These are phyloP conservation scores for Thalassarche chlororhynchos DNA, from an alignment of 2,113 vertebrate species.

Conservation along the genomic window DNA sequence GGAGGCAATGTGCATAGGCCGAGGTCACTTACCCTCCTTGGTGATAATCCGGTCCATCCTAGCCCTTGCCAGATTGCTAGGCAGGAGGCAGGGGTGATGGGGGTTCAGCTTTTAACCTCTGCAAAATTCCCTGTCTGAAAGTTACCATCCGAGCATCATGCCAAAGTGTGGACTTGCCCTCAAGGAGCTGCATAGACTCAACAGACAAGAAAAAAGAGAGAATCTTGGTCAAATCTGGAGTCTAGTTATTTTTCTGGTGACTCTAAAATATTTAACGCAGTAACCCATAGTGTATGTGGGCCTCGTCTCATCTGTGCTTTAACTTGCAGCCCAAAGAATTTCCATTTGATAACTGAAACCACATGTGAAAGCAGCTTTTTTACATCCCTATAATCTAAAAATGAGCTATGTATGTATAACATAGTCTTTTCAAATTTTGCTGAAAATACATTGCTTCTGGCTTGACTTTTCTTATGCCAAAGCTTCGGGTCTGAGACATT, in stretches of 20 bases:
- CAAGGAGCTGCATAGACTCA: not conserved
- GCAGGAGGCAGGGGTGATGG: accelerated
- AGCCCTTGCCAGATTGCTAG: not conserved
- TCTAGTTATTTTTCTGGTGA: not conserved
- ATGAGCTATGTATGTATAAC: not conserved
- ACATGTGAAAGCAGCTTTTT: not conserved
- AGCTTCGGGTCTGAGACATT: not conserved
- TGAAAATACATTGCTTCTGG: not conserved
- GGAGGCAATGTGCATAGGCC: not conserved
- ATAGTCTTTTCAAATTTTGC: not conserved
- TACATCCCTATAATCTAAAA: not conserved
- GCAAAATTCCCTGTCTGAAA: not conserved
- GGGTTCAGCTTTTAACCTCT: not conserved
- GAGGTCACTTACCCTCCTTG: not conserved
- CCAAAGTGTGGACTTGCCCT: not conserved
- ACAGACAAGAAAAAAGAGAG: not conserved
- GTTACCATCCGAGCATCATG: accelerated
- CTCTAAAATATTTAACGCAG: not conserved
- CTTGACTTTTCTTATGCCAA: not conserved
- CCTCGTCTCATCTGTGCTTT: not conserved
- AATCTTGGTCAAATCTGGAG: not conserved
- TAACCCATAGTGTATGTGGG: not conserved
- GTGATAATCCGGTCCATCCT: accelerated
- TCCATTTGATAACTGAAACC: not conserved
- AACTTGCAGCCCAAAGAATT: not conserved